phyloP scores from a whole-genome alignment of 2,797 vertebrate genomes.

The Scolopax rusticola region DNA sequence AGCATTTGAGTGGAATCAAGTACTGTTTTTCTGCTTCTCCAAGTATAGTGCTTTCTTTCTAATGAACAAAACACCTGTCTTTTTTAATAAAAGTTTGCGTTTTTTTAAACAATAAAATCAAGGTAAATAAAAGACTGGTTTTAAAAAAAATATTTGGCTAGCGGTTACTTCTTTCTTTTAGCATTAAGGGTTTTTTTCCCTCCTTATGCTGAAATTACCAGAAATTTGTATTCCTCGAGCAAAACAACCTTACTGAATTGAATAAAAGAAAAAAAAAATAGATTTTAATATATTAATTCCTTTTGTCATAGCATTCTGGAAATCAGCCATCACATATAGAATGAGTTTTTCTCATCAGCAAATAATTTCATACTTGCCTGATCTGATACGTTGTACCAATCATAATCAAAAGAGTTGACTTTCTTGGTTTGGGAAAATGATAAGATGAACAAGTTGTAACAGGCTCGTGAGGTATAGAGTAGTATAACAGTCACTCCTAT shows the following conservation, averaged over 20 bases:
- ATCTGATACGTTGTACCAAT: constrained; percentile 98
- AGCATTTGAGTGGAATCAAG: background rate
- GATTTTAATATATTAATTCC: background rate
- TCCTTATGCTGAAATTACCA: background rate
- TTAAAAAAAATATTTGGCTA: background rate
- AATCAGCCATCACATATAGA: background rate
- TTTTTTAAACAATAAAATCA: background rate
- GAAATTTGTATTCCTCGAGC: background rate
- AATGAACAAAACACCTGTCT: background rate
- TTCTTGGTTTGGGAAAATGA: constrained; percentile 87
- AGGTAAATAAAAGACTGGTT: background rate
- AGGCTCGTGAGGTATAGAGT: constrained; percentile 92
- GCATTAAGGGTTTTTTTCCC: background rate
- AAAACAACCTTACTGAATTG: background rate
- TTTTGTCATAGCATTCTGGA: background rate
- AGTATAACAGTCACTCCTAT: constrained; percentile 91
- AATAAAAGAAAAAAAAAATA: background rate
- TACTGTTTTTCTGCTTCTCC: background rate
- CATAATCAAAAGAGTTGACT: constrained; percentile 93
- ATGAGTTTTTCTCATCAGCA: background rate
- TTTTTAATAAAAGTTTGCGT: background rate
- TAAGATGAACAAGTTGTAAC: constrained; percentile 94
- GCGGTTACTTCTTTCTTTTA: background rate
- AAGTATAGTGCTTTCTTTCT: background rate
- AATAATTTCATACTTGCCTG: constrained; percentile 83